Evolutionary conservation across 2,888 invertebrate genomes (phyloP).

Genomic region (Hedya salicella): DNA sequence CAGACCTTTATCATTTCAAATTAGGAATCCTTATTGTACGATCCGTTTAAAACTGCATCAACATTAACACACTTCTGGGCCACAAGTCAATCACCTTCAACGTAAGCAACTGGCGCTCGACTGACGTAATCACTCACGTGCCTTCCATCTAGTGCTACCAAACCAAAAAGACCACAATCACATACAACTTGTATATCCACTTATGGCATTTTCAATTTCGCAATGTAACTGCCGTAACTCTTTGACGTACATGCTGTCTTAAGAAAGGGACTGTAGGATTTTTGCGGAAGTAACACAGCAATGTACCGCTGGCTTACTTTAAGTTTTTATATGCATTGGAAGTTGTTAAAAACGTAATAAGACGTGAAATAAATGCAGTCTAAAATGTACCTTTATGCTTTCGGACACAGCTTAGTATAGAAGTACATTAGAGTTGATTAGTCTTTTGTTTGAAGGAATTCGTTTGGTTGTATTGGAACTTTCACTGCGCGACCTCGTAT

Average conservation of each 20-base stretch:
- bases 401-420: not conserved
- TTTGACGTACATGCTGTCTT: not conserved
- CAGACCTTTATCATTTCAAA: too few relatives aligned
- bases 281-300: not conserved
- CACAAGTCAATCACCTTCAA: constrained; percentile 17
- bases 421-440: too few relatives aligned
- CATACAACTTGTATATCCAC: not conserved
- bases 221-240: not conserved
- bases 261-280: not conserved
- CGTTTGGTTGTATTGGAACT: not conserved
- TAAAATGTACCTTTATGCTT: not conserved
- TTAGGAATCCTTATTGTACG: not conserved
- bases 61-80: constrained; percentile 1
- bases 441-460: not conserved
- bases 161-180: constrained; percentile 4
- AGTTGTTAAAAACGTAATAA: not conserved
- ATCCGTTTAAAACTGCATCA: not conserved
- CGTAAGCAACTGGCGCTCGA: not conserved
- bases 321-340: not conserved
- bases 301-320: constrained; percentile 22
- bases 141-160: not conserved
- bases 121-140: constrained; percentile 15
- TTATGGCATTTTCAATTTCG: constrained; percentile 1
- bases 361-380: not conserved
- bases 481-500: constrained; percentile 21